Evolutionary conservation across 2,888 invertebrate genomes (phyloP).

Genomic region (Tricholauxania praeusta): DNA sequence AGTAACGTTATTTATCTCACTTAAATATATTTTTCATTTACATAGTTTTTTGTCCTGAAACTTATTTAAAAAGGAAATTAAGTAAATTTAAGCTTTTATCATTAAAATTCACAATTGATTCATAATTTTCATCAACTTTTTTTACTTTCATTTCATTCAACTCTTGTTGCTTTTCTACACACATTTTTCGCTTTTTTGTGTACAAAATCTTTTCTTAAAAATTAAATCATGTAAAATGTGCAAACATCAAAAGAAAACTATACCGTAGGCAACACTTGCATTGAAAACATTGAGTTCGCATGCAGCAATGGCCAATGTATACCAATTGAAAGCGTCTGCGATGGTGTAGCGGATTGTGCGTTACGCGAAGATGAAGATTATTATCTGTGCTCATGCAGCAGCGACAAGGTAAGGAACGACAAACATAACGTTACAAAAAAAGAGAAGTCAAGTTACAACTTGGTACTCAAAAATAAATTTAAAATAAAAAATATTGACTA

Average conservation of each 20-base stretch:
- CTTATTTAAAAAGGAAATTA: too few relatives aligned
- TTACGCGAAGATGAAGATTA: constrained; percentile 80
- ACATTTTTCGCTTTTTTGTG: constrained; percentile 18
- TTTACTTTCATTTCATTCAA: constrained; percentile 6
- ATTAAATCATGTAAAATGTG: constrained; percentile 12
- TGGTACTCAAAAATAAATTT: too few relatives aligned
- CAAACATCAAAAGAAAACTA: constrained; percentile 14
- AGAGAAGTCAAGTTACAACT: constrained; percentile 2
- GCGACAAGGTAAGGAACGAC: constrained; percentile 64
- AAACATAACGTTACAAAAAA: background rate
- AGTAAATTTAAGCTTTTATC: too few relatives aligned
- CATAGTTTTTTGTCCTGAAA: too few relatives aligned
- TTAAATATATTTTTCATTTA: too few relatives aligned
- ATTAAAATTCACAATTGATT: background rate
- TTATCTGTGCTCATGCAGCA: constrained; percentile 60
- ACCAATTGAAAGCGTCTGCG: constrained; percentile 83
- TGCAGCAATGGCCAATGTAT: constrained; percentile 76
- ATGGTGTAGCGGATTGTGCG: constrained; percentile 83
- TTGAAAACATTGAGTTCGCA: constrained; percentile 70
- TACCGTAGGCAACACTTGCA: constrained; percentile 48
- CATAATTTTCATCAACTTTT: constrained; percentile 7
- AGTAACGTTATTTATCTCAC: too few relatives aligned
- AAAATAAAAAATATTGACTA: too few relatives aligned
- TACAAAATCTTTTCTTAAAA: constrained; percentile 2
- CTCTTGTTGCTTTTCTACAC: background rate